Evolutionary conservation across 2,888 invertebrate genomes (phyloP).

Genomic region (Cheilosia vernalis): DNA sequence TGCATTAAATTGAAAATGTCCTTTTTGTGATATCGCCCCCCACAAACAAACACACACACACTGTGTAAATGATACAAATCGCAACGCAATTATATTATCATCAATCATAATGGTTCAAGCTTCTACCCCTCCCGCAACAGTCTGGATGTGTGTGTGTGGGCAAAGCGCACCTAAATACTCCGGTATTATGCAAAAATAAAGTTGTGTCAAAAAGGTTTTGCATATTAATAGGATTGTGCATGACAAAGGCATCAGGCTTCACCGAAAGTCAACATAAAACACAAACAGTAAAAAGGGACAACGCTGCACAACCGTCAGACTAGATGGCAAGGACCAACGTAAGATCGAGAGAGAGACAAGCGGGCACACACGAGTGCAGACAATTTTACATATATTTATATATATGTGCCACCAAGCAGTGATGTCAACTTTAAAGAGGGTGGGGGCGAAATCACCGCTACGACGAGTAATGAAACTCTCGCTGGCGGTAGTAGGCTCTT

Average conservation of each 20-base stretch:
- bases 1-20: conserved; percentile 68
- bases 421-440: conserved; percentile 17
- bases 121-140: conserved; percentile 16
- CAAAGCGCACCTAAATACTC: conserved; percentile 7
- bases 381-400: background rate
- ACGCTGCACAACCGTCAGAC: conserved; percentile 6
- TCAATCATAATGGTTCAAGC: conserved; percentile 65
- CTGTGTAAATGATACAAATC: conserved; percentile 7
- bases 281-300: conserved; percentile 12
- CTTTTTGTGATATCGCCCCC: conserved; percentile 17
- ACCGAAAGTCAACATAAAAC: conserved; percentile 10
- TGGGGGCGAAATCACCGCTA: conserved; percentile 24
- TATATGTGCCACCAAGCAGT: background rate
- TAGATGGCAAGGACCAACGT: background rate
- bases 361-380: background rate
- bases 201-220: conserved; percentile 68
- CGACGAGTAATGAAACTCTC: conserved; percentile 62
- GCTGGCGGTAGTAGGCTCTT: conserved; percentile 50
- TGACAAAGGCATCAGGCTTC: conserved; percentile 55
- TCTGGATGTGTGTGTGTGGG: background rate
- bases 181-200: conserved; percentile 69
- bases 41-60: background rate
- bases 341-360: conserved; percentile 4
- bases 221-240: conserved; percentile 71
- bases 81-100: conserved; percentile 71